A percentile compares a stretch with the other conserved stretches of the same genome.
Conservation (phyloP, 2,113 vertebrate genomes). For the Arizona elegans region DNA sequence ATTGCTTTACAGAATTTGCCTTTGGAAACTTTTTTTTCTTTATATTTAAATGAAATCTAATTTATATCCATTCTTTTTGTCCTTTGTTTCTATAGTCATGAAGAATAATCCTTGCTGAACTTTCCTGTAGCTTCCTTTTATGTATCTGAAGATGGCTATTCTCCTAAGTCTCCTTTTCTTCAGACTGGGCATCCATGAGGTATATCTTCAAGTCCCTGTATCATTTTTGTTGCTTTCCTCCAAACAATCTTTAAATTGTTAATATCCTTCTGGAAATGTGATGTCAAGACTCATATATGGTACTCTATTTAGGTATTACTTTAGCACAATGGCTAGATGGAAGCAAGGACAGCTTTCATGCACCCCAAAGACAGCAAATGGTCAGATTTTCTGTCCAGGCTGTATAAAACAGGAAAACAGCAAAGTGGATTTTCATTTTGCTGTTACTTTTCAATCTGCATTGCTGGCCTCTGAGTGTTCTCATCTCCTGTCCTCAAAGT, state of each 20-base stretch:
- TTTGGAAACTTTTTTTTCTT: not conserved
- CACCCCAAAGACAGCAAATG: not conserved
- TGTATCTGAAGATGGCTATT: not conserved
- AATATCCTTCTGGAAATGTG: not conserved
- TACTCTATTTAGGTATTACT: not conserved
- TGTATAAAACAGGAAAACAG: not conserved
- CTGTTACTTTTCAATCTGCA: not conserved
- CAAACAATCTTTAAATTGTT: not conserved
- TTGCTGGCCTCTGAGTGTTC: constrained; percentile 19
- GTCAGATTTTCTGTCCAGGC: not conserved
- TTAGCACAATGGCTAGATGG: not conserved
- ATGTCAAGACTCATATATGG: not conserved
- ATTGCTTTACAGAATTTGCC: not conserved
- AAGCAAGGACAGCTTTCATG: not conserved
- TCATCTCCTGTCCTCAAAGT: constrained; percentile 1
- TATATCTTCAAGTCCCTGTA: not conserved
- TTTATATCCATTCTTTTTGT: not conserved
- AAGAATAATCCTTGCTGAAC: not conserved
- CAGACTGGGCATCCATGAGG: not conserved
- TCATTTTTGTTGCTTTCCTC: not conserved
- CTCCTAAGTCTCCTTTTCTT: not conserved
- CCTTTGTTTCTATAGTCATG: not conserved
- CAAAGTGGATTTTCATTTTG: not conserved
- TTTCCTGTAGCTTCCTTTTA: not conserved
- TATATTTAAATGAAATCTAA: not conserved